Conservation (phyloP, 2,797 vertebrate species). For the Enteromius mattozi region DNA sequence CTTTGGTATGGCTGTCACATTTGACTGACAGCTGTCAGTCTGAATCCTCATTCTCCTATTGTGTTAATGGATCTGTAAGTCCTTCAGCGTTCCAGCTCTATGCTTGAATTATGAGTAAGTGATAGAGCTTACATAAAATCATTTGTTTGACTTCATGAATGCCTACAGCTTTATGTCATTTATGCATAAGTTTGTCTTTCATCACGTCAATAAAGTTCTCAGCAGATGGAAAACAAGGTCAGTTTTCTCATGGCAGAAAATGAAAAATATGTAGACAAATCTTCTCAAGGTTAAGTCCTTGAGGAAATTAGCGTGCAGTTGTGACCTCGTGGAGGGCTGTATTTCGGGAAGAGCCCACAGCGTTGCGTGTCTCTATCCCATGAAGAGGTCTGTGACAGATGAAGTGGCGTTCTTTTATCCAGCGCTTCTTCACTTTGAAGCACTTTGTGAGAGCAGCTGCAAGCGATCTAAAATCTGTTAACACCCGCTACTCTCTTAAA, state of each 20-base stretch:
- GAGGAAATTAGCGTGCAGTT: constrained; percentile 22
- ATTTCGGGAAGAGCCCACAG: neutral
- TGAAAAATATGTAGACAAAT: neutral
- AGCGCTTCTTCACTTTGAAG: constrained; percentile 41
- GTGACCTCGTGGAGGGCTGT: constrained; percentile 13
- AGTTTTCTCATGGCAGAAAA: constrained; percentile 13
- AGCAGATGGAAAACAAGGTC: neutral
- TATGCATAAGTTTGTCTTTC: neutral
- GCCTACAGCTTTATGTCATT: neutral
- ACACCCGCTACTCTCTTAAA: constrained; percentile 33
- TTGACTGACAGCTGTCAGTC: constrained; percentile 46
- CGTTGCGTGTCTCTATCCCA: constrained; percentile 25
- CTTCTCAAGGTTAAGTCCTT: constrained; percentile 16
- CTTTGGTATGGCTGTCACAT: neutral
- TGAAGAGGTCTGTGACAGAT: constrained; percentile 22
- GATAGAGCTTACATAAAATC: neutral
- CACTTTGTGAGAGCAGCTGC: constrained; percentile 32
- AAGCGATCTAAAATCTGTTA: constrained; percentile 44
- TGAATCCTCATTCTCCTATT: neutral
- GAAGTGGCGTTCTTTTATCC: constrained; percentile 20
- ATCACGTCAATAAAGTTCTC: constrained; percentile 5
- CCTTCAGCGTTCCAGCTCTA: neutral
- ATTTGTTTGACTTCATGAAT: neutral
- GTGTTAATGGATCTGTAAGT: neutral
- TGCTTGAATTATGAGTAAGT: neutral